Conservation (phyloP, 2,113 vertebrate genomes). For the Psephotus haematonotus region DNA sequence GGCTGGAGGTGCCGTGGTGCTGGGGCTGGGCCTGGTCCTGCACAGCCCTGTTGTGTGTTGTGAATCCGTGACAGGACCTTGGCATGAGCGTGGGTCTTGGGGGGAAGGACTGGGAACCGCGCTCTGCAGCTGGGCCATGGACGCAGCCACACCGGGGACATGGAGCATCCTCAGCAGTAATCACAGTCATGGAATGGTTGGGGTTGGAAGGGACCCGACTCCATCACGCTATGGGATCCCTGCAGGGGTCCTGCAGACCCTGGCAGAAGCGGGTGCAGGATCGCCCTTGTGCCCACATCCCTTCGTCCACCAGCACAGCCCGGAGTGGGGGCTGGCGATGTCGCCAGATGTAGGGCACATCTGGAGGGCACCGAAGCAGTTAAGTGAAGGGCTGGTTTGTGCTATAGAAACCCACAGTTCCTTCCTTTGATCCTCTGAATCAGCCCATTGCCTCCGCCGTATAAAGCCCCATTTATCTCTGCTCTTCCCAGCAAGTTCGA, state of each 20-base stretch:
- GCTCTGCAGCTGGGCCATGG: rapidly evolving
- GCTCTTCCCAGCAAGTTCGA: conserved; percentile 34
- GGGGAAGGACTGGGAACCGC: rapidly evolving
- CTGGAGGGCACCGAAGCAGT: conserved; percentile 51
- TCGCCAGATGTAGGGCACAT: conserved; percentile 10
- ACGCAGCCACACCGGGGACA: neutral
- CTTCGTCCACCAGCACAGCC: neutral
- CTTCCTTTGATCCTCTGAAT: conserved; percentile 56
- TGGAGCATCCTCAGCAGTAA: neutral
- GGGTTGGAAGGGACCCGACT: neutral
- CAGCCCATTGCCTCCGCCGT: conserved; percentile 20
- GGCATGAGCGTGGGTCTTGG: rapidly evolving
- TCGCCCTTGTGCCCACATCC: neutral
- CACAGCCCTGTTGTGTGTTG: neutral
- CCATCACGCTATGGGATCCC: rapidly evolving
- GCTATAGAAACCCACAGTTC: conserved; percentile 19
- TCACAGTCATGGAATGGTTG: neutral
- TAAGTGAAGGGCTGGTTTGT: conserved; percentile 52
- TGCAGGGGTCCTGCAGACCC: neutral
- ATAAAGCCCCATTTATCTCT: conserved; percentile 50
- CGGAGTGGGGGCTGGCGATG: rapidly evolving
- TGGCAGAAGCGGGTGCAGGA: neutral
- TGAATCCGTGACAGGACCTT: neutral
- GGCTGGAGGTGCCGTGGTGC: neutral
- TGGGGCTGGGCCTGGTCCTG: rapidly evolving